A percentile compares a stretch with the other conserved stretches of the same genome.
Conservation (phyloP, 2,797 vertebrate species). For the Sebastes vulpes region DNA sequence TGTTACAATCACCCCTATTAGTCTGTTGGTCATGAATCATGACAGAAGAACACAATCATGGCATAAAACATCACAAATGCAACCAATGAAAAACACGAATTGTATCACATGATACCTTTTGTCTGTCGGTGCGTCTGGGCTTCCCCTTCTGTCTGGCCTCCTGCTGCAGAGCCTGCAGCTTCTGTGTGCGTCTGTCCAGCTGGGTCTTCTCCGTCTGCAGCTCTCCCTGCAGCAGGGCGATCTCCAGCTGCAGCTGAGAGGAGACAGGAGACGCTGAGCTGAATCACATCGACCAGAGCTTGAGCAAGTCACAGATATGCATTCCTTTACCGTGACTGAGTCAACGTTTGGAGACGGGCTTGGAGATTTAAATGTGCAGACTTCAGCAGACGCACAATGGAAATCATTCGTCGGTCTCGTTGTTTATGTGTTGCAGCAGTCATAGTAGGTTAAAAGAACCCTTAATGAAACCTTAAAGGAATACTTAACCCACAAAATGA, state of each 20-base stretch:
- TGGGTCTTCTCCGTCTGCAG: slow-evolving; percentile 87
- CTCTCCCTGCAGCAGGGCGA: slow-evolving; percentile 90
- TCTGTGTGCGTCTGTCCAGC: slow-evolving; percentile 80
- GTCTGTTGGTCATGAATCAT: background rate
- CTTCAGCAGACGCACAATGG: background rate
- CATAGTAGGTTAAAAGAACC: background rate
- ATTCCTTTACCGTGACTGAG: slow-evolving; percentile 49
- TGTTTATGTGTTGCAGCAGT: background rate
- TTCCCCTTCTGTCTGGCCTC: slow-evolving; percentile 53
- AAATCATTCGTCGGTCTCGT: background rate
- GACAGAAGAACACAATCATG: background rate
- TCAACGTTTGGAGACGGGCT: background rate
- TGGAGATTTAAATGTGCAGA: slow-evolving; percentile 7
- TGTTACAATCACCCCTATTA: background rate
- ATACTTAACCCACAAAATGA: background rate
- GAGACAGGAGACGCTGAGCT: slow-evolving; percentile 30
- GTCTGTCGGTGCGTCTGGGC: slow-evolving; percentile 57
- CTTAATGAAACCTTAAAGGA: background rate
- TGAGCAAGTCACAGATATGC: slow-evolving; percentile 41
- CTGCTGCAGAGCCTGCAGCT: slow-evolving; percentile 82
- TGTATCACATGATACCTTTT: slow-evolving; percentile 8
- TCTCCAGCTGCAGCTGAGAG: slow-evolving; percentile 91
- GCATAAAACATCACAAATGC: background rate
- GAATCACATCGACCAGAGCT: slow-evolving; percentile 55
- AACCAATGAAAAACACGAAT: background rate